A percentile compares a stretch with the other conserved stretches of the same genome.
These are phyloP conservation scores for Cheilosia urbana DNA, from an alignment of 2,888 invertebrate species.

Conservation along the genomic window DNA sequence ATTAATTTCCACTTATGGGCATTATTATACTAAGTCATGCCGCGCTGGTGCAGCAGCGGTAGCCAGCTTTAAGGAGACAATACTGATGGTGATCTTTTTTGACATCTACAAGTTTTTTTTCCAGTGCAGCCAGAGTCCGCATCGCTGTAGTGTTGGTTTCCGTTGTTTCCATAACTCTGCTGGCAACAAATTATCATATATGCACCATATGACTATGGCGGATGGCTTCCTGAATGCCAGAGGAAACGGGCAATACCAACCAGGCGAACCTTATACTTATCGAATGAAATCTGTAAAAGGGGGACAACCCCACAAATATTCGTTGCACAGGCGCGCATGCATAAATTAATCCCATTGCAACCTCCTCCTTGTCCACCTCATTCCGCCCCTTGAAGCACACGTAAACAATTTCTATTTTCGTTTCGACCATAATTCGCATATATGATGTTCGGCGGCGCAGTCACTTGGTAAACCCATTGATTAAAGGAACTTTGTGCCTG, in stretches of 20 bases:
- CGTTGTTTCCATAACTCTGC: conserved; percentile 47
- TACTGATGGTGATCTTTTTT: conserved; percentile 66
- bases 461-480: conserved; percentile 71
- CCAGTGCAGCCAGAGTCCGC: conserved; percentile 44
- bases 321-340: conserved; percentile 20
- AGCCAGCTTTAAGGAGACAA: conserved; percentile 56
- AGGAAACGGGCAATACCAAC: conserved; percentile 7
- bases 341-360: conserved; percentile 53
- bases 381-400: conserved; percentile 1
- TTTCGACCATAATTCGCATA: conserved; percentile 46
- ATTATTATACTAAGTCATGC: conserved; percentile 72
- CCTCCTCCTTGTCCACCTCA: conserved; percentile 1
- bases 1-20: conserved; percentile 74
- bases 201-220: conserved; percentile 61
- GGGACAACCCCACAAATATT: conserved; percentile 26
- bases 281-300: conserved; percentile 41
- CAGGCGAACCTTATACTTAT: conserved; percentile 57
- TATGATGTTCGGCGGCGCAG: conserved; percentile 57
- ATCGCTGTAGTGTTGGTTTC: conserved; percentile 41
- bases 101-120: conserved; percentile 64
- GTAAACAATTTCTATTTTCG: conserved; percentile 62
- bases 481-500: conserved; percentile 68
- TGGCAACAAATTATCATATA: conserved; percentile 65
- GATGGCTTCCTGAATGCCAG: conserved; percentile 65
- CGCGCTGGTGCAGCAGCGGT: conserved; percentile 23